Conservation (phyloP, 2,888 invertebrate species). For the Holacanthella duospinosa region DNA sequence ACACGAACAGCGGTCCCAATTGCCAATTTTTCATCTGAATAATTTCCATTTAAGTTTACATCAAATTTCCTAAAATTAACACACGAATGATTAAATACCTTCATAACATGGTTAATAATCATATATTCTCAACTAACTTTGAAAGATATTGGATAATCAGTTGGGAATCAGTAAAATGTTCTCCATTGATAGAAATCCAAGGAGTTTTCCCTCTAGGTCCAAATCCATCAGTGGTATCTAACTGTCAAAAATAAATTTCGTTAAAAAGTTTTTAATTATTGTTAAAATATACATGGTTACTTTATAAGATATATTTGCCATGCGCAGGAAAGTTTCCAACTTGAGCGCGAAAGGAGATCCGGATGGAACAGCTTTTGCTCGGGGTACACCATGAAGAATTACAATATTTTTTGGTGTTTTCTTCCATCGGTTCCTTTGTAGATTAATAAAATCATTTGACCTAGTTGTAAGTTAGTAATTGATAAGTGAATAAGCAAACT, state of each 20-base stretch:
- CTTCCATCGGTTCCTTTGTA: conserved; percentile 11
- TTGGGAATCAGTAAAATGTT: conserved; percentile 25
- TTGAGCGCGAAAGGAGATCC: conserved; percentile 25
- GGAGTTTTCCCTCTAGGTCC: conserved; percentile 29
- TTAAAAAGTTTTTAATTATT: not conserved
- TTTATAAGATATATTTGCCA: conserved; percentile 24
- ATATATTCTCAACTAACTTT: not conserved
- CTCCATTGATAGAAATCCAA: conserved; percentile 30
- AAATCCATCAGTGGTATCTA: conserved; percentile 12
- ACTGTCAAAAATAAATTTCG: conserved; percentile 6
- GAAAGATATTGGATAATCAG: conserved; percentile 11
- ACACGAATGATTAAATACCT: not conserved
- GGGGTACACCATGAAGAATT: conserved; percentile 8
- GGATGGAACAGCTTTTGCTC: conserved; percentile 9
- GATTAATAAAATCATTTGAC: too few species aligned
- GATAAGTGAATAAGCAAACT: too few species aligned
- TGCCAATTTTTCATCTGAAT: conserved; percentile 39
- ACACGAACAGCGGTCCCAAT: conserved; percentile 40
- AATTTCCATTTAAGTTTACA: conserved; percentile 38
- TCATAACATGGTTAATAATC: not conserved
- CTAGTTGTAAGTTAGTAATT: too few species aligned
- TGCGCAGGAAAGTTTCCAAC: conserved; percentile 23
- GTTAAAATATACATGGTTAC: not conserved
- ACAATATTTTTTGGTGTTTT: conserved; percentile 18
- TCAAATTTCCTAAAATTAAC: conserved; percentile 31